Evolutionary conservation across 2,888 invertebrate genomes (phyloP).

Genomic region (Bimastos eiseni): DNA sequence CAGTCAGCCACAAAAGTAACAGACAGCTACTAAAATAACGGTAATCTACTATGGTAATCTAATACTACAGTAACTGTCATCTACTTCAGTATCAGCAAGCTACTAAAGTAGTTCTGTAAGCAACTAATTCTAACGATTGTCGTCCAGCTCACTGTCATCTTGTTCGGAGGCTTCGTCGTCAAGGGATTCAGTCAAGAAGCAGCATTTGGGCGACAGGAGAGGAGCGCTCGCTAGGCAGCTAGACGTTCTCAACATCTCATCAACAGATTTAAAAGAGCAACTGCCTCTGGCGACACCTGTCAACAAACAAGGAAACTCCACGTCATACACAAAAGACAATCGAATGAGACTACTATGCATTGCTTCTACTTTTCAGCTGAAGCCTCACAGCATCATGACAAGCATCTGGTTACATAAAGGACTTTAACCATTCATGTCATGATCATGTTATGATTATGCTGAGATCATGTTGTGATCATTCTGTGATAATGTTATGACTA

Average conservation of each 20-base stretch:
- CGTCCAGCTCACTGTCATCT: neutral
- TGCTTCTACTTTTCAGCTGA: neutral
- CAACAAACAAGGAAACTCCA: neutral
- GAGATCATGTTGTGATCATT: too few species aligned
- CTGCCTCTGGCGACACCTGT: neutral
- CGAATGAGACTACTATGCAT: neutral
- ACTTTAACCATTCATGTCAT: too few species aligned
- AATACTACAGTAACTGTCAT: too few species aligned
- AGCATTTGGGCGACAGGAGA: slow-evolving; percentile 43
- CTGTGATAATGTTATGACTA: too few species aligned
- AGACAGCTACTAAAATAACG: too few species aligned
- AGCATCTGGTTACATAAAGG: neutral
- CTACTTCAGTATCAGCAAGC: neutral
- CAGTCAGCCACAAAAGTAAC: too few species aligned
- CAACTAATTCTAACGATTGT: too few species aligned
- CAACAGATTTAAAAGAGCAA: slow-evolving; percentile 44
- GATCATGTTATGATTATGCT: too few species aligned
- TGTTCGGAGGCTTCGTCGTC: neutral
- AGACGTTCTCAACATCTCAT: slow-evolving; percentile 52
- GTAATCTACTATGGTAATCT: too few species aligned
- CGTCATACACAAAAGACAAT: too few species aligned
- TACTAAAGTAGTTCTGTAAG: neutral
- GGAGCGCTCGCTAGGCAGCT: slow-evolving; percentile 45
- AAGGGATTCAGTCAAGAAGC: neutral
- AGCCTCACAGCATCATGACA: neutral